Evolutionary conservation across 2,888 invertebrate species (phyloP), one percentile per base, ranked within the genome.

Genomic region (Megamerina dolium): DNA sequence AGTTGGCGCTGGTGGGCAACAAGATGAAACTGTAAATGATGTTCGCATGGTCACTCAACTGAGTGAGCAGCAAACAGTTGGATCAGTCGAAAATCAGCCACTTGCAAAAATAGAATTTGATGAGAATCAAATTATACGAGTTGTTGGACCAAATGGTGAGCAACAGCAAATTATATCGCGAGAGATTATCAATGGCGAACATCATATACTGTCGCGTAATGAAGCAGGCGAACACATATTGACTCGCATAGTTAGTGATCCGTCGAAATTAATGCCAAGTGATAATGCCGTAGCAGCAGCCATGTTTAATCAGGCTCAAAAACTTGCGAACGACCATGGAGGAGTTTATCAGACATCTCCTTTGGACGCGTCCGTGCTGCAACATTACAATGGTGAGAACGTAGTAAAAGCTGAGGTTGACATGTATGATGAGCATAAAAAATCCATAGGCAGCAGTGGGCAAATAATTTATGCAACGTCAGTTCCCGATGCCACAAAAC

Each of bases 181-280:
- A 3, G 72, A 72, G 55, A 70, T 72, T 23, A 71, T 72, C 50
- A 72, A 72, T 39, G 72, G 72, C 0, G 72, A 72, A 48, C 72
- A 72, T 46, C 72, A 72, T 52, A 72, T 72, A 13, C 52, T 72
- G 43, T 72, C 72, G 26, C 60, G 72, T 14, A 72, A 72, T 36
- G 72, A 72, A 51, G 72, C 72, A 9, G 72, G 72, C n/a, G 72
- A 72, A 46, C 72, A 72, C 43, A 72, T 72, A 39, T 61, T 72
- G 16, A 72, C 72, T 9, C 65, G 72, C 16, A 72, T 72, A 38
- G 73, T 72, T 10, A 70, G 70, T 44, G 69, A 71, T 60, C 72
- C 72, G 5, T 62, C 72, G 2, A 70, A 70, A 49, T 52, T 70
- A 41, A 61, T 70, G 61, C 66, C 69, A 9, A 67, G 63, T 54